phyloP scores from a whole-genome alignment of 2,113 vertebrate species.

The Eptesicus fuscus region DNA sequence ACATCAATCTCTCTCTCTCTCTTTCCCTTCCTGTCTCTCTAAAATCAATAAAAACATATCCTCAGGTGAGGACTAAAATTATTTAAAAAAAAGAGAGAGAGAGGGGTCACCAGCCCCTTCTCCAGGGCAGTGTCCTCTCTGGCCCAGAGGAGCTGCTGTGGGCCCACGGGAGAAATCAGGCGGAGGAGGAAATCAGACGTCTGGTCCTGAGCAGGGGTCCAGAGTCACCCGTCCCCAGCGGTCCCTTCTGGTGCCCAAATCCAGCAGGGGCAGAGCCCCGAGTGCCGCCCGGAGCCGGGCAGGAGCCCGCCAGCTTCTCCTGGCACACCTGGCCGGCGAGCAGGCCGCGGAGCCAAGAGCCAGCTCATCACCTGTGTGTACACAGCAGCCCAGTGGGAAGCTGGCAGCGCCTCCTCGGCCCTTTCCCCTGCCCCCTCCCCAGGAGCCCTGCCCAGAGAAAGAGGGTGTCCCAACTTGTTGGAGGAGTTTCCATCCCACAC shows the following conservation, averaged over 20 bases:
- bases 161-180: background rate
- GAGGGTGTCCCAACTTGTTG: conserved; percentile 59
- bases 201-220: background rate
- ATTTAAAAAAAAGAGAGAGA: background rate
- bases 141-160: background rate
- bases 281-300: background rate
- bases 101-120: background rate
- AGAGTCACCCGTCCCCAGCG: background rate
- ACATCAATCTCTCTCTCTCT: background rate
- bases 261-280: background rate
- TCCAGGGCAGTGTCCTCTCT: fast-evolving
- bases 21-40: background rate
- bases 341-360: conserved; percentile 35
- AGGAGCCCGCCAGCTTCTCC: background rate
- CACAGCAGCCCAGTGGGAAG: conserved; percentile 54
- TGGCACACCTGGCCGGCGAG: conserved; percentile 52
- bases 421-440: conserved; percentile 1
- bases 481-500: conserved; percentile 62
- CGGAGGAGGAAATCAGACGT: background rate
- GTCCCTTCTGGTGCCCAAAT: background rate
- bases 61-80: background rate
- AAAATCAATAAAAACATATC: background rate
- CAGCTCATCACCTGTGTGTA: conserved; percentile 56
- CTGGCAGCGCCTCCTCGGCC: conserved; percentile 46
- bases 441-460: background rate